These are phyloP conservation scores for Pteronotus mesoamericanus DNA, from an alignment of 2,797 vertebrate genomes.

Conservation along the genomic window DNA sequence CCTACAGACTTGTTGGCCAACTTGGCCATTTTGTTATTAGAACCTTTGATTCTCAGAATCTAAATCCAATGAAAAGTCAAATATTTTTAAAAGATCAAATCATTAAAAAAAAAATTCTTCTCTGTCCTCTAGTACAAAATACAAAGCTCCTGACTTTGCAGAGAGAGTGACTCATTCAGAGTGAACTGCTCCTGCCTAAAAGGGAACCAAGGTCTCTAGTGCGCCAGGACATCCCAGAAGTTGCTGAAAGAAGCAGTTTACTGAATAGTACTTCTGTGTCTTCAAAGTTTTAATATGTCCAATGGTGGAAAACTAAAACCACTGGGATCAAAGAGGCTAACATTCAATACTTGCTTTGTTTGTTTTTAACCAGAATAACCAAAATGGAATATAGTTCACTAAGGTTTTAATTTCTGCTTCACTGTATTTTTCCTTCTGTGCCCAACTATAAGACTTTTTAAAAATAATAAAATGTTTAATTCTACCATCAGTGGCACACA, in stretches of 20 bases:
- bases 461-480: neutral
- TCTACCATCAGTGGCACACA: neutral
- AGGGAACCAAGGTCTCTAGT: neutral
- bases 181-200: neutral
- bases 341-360: conserved; percentile 37
- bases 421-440: neutral
- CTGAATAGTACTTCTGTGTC: conserved; percentile 32
- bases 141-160: neutral
- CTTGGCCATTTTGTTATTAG: neutral
- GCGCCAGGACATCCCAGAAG: neutral
- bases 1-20: neutral
- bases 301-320: conserved; percentile 32
- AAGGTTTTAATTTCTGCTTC: neutral
- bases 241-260: conserved; percentile 14
- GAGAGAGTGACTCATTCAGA: neutral
- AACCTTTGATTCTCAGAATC: neutral
- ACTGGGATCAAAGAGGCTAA: conserved; percentile 30
- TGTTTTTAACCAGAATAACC: conserved; percentile 43
- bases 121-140: neutral
- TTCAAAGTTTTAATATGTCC: conserved; percentile 5
- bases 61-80: conserved; percentile 1
- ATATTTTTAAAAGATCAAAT: conserved; percentile 33
- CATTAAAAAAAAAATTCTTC: neutral
- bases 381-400: conserved; percentile 30
- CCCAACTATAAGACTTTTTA: neutral